Evolutionary conservation across 2,113 vertebrate genomes (phyloP).

Genomic region (Actenoides lindsayi): DNA sequence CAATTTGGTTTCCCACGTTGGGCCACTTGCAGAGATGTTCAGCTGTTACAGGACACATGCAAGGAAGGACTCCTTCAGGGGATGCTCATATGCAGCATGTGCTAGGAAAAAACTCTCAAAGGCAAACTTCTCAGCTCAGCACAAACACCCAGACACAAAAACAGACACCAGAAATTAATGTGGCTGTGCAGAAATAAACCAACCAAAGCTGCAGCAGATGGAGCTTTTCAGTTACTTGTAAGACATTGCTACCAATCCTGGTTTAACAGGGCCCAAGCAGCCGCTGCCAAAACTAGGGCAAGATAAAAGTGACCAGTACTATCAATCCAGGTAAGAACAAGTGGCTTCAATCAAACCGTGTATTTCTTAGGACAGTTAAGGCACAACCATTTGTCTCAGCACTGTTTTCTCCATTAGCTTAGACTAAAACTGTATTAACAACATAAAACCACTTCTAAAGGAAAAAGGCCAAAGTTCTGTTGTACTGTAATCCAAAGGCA

Average conservation of each 20-base stretch:
- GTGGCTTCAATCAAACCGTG: accelerated
- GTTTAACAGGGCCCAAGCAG: too few relatives aligned
- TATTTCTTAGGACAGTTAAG: background rate
- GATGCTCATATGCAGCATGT: background rate
- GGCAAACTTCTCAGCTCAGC: background rate
- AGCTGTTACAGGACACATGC: accelerated
- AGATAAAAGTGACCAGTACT: background rate
- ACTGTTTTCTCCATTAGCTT: background rate
- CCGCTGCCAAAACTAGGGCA: too few relatives aligned
- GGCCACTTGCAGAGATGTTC: background rate
- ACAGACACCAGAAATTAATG: accelerated
- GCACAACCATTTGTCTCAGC: background rate
- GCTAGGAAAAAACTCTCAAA: background rate
- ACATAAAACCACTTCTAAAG: background rate
- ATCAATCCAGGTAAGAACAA: background rate
- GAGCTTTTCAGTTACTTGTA: background rate
- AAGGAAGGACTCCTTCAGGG: background rate
- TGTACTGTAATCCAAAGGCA: accelerated
- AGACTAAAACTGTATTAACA: background rate
- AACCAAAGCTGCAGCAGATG: background rate
- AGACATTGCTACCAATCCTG: background rate
- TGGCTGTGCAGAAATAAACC: background rate
- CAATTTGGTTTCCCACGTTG: too few relatives aligned
- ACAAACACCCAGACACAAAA: background rate
- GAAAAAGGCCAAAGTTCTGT: too few relatives aligned